These are phyloP conservation scores for Acrobasis repandana DNA, from an alignment of 2,888 invertebrate species.

Conservation along the genomic window DNA sequence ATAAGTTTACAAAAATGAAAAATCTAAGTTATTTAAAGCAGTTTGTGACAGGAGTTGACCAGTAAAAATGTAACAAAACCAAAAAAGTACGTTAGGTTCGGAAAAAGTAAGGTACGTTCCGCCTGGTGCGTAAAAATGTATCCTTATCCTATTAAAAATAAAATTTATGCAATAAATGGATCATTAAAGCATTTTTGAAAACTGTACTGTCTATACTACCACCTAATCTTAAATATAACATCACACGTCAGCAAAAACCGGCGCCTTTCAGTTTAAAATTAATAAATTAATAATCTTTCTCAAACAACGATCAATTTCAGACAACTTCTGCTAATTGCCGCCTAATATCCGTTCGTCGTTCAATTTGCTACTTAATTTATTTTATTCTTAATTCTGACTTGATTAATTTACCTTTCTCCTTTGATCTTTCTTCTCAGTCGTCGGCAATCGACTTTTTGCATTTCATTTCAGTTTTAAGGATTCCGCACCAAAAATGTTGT, in stretches of 20 bases:
- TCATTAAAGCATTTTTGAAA: not conserved
- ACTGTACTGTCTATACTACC: not conserved
- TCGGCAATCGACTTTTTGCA: constrained; percentile 4
- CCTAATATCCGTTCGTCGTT: constrained; percentile 45
- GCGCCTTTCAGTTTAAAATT: not conserved
- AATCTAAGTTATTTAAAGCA: too few species aligned
- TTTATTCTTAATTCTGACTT: constrained; percentile 44
- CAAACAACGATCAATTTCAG: constrained; percentile 41
- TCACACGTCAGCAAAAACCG: not conserved
- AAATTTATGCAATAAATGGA: not conserved
- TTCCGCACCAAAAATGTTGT: not conserved
- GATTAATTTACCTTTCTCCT: constrained; percentile 35
- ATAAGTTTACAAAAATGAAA: too few species aligned
- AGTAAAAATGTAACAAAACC: too few species aligned
- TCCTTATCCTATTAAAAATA: not conserved
- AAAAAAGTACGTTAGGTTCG: too few species aligned
- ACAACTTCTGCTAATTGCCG: constrained; percentile 50
- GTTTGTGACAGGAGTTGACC: too few species aligned
- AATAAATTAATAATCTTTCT: constrained; percentile 47
- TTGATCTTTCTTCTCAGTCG: not conserved
- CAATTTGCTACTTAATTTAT: constrained; percentile 47
- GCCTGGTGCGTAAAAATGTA: too few species aligned
- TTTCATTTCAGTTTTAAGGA: not conserved
- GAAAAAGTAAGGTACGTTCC: too few species aligned
- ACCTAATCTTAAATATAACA: not conserved